Conservation (phyloP, 2,797 vertebrate genomes). For the Labroides dimidiatus region DNA sequence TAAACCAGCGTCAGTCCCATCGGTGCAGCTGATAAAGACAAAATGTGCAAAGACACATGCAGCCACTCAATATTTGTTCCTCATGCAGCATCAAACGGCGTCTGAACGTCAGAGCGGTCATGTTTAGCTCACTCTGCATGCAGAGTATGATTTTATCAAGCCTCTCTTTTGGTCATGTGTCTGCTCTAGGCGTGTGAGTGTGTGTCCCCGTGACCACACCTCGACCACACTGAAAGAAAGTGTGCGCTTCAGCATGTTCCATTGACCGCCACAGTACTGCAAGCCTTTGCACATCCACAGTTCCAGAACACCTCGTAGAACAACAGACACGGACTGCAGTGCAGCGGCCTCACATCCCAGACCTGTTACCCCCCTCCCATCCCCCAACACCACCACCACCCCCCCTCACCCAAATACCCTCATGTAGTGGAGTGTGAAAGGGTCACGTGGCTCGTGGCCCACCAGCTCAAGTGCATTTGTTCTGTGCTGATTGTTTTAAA, state of each 20-base stretch:
- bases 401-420: conserved; percentile 50
- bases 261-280: conserved; percentile 84
- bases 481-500: conserved; percentile 78
- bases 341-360: conserved; percentile 43
- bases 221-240: conserved; percentile 78
- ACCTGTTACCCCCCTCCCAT: conserved; percentile 40
- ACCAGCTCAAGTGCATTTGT: conserved; percentile 77
- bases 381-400: conserved; percentile 19
- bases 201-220: conserved; percentile 55
- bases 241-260: conserved; percentile 87
- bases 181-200: conserved; percentile 44
- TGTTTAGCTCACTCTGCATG: conserved; percentile 2
- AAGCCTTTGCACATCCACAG: conserved; percentile 86
- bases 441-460: conserved; percentile 72
- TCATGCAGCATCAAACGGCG: not conserved
- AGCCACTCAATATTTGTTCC: not conserved
- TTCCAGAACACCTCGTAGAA: conserved; percentile 83
- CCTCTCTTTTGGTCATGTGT: conserved; percentile 53
- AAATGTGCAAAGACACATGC: too few species aligned
- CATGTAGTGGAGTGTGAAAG: conserved; percentile 57
- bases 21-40: too few species aligned
- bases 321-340: conserved; percentile 71
- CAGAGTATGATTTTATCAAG: conserved; percentile 23
- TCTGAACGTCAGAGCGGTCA: conserved; percentile 19
- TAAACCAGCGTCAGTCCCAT: too few species aligned